A percentile compares a stretch with the other conserved stretches of the same genome.
These are phyloP conservation scores for Danio rerio DNA, from an alignment of 2,113 vertebrate species.

Conservation along the genomic window GRCz12tu NC_133189.1:34097001-34097500, in stretches of 20 bases:
- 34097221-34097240: not conserved
- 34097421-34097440: no score
- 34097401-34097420: not conserved
- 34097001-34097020: constrained; percentile 25
- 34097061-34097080: constrained; percentile 26
- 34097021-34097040: constrained; percentile 43
- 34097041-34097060: constrained; percentile 38
- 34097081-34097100: not conserved
- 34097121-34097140: not conserved
- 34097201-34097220: not conserved
- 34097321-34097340: no score
- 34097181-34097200: constrained; percentile 7
- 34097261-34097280: not conserved
- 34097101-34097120: constrained; percentile 36
- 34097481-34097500: no score
- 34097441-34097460: no score
- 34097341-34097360: not conserved
- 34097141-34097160: not conserved
- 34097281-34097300: not conserved
- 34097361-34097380: not conserved
- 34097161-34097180: constrained; percentile 15
- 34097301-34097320: not conserved
- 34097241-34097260: not conserved
- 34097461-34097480: no score
- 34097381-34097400: not conserved